Evolutionary conservation across 1,140 invertebrate species (phyloP).

Genomic region (Drosophila asahinai): DNA sequence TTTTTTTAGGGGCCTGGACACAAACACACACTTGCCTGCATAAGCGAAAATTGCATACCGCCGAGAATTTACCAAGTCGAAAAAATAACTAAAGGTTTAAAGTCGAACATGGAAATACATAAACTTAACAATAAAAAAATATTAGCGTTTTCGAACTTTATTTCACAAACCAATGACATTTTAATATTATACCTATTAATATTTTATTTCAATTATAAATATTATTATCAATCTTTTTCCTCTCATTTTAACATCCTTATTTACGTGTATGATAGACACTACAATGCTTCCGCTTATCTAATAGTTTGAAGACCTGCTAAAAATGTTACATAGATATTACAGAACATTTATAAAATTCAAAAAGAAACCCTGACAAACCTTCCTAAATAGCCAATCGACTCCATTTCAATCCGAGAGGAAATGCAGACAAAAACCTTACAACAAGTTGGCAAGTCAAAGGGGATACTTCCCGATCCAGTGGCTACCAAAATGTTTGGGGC

Average conservation of each 20-base stretch:
- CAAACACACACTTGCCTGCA: constrained; percentile 56
- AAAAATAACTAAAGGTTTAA: constrained; percentile 1
- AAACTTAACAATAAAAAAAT: too few relatives aligned
- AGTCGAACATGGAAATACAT: background rate
- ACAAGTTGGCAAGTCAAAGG: constrained; percentile 56
- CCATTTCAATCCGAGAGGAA: background rate
- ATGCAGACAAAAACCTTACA: constrained; percentile 42
- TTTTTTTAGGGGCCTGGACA: constrained; percentile 17
- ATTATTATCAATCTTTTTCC: too few relatives aligned
- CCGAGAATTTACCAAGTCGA: constrained; percentile 57
- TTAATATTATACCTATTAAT: too few relatives aligned
- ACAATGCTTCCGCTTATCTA: too few relatives aligned
- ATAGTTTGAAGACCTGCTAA: too few relatives aligned
- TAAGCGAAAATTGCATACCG: constrained; percentile 73
- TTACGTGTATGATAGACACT: too few relatives aligned
- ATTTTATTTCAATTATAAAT: too few relatives aligned
- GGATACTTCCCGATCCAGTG: constrained; percentile 50
- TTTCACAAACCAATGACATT: too few relatives aligned
- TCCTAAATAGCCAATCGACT: background rate
- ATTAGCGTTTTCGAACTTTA: too few relatives aligned
- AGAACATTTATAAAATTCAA: background rate
- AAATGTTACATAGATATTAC: background rate
- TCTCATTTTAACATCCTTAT: too few relatives aligned
- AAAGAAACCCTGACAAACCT: background rate
- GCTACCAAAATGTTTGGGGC: constrained; percentile 55